Evolutionary conservation across 1,140 invertebrate species (phyloP).

Genomic region (Drosophila yakuba): DNA sequence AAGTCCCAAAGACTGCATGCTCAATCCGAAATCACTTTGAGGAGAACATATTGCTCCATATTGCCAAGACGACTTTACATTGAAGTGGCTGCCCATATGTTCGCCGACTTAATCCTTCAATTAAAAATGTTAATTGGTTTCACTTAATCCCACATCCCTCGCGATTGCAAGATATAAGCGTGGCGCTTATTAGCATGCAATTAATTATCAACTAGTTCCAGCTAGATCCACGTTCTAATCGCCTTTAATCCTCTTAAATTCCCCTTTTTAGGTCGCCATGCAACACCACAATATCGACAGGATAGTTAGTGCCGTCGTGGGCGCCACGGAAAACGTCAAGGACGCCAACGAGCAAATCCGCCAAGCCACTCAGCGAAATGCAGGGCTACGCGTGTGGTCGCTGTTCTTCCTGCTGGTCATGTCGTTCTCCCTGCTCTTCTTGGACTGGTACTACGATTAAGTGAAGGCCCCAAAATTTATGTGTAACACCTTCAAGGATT

Average conservation of each 20-base stretch:
- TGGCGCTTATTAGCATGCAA: background rate
- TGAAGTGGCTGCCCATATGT: background rate
- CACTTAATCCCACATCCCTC: background rate
- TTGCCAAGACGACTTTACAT: background rate
- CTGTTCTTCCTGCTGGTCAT: slow-evolving; percentile 98
- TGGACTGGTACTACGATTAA: slow-evolving; percentile 99
- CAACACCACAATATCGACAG: slow-evolving; percentile 97
- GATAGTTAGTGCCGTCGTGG: slow-evolving; percentile 93
- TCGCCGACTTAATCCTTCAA: background rate
- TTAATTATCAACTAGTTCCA: slow-evolving; percentile 4
- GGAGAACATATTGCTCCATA: background rate
- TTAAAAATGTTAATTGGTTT: background rate
- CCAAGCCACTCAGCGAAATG: slow-evolving; percentile 98
- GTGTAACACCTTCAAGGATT: slow-evolving; percentile 15
- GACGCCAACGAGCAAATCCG: slow-evolving; percentile 98
- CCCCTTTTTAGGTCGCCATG: slow-evolving; percentile 87
- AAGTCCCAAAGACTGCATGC: too few species aligned
- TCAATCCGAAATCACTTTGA: too few species aligned
- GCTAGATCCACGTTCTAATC: background rate
- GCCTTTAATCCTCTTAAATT: slow-evolving; percentile 1
- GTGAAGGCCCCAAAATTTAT: slow-evolving; percentile 17
- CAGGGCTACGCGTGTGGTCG: slow-evolving; percentile 96
- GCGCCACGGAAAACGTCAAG: slow-evolving; percentile 97
- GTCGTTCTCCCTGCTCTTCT: slow-evolving; percentile 97
- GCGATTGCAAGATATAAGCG: background rate